Evolutionary conservation across 2,113 vertebrate genomes (phyloP).

Genomic region (Cathartes aura): DNA sequence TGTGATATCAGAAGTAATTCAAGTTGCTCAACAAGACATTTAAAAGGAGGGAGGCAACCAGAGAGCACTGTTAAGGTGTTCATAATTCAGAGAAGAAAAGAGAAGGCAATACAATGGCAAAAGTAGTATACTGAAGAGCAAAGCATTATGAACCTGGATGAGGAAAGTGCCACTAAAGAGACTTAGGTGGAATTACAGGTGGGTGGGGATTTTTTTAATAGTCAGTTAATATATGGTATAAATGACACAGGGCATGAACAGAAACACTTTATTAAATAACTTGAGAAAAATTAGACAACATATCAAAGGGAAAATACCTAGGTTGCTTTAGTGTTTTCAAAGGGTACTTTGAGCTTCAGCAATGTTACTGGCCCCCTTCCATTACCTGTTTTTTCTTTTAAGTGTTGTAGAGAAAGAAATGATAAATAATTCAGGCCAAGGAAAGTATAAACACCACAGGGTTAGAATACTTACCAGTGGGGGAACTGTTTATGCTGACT

Average conservation of each 20-base stretch:
- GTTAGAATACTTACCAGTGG: conserved; percentile 6
- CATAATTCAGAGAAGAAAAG: neutral
- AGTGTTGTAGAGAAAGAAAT: neutral
- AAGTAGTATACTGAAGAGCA: neutral
- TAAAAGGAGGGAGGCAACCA: neutral
- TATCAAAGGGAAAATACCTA: neutral
- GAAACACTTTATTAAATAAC: neutral
- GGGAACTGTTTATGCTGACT: neutral
- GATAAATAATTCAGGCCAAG: conserved; percentile 21
- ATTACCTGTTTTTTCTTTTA: neutral
- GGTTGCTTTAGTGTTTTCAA: neutral
- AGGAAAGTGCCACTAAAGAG: neutral
- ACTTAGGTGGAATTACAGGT: neutral
- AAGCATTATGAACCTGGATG: neutral
- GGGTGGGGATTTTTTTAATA: neutral
- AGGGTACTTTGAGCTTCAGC: neutral
- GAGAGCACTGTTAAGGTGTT: neutral
- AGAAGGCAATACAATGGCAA: neutral
- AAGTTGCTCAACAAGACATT: neutral
- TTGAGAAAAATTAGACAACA: neutral
- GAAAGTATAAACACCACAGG: neutral
- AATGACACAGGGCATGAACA: neutral
- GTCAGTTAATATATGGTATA: neutral
- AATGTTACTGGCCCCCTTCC: neutral
- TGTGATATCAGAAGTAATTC: neutral